Evolutionary conservation across 2,888 invertebrate genomes (phyloP).

Genomic region (Graphium colonna): DNA sequence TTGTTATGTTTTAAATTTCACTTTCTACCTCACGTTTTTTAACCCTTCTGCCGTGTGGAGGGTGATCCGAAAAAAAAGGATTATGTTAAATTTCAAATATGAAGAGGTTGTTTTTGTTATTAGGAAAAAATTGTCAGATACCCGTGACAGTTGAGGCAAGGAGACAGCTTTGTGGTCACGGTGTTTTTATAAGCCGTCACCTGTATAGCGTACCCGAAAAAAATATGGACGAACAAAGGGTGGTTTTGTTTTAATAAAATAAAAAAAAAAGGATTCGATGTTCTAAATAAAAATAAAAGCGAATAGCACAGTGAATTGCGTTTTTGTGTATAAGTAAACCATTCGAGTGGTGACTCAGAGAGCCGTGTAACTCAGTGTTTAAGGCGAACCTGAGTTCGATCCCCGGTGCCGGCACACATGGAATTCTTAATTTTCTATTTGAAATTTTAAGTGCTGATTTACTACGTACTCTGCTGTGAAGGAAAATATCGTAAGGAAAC

Average conservation of each 20-base stretch:
- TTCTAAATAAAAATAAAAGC: neutral
- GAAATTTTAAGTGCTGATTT: too few relatives aligned
- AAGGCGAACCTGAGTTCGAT: too few relatives aligned
- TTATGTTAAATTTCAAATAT: conserved; percentile 31
- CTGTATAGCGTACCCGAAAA: conserved; percentile 48
- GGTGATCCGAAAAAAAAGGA: conserved; percentile 36
- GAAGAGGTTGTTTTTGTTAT: conserved; percentile 45
- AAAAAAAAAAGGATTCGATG: neutral
- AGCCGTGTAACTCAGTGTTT: too few relatives aligned
- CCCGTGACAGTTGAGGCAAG: conserved; percentile 65
- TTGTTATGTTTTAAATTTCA: conserved; percentile 38
- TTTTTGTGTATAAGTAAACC: neutral
- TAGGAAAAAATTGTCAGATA: conserved; percentile 58
- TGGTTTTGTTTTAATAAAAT: conserved; percentile 7
- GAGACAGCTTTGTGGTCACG: conserved; percentile 65
- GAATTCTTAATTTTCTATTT: too few relatives aligned
- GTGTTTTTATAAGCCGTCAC: conserved; percentile 63
- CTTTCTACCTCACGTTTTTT: conserved; percentile 46
- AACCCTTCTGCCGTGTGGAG: conserved; percentile 45
- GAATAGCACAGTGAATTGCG: conserved; percentile 9
- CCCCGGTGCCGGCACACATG: too few relatives aligned
- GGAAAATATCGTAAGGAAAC: too few relatives aligned
- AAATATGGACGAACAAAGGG: neutral
- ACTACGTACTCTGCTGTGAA: too few relatives aligned
- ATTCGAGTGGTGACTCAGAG: too few relatives aligned